Conservation (phyloP, 1,140 invertebrate genomes). For the Caenorhabditis tropicalis region DNA sequence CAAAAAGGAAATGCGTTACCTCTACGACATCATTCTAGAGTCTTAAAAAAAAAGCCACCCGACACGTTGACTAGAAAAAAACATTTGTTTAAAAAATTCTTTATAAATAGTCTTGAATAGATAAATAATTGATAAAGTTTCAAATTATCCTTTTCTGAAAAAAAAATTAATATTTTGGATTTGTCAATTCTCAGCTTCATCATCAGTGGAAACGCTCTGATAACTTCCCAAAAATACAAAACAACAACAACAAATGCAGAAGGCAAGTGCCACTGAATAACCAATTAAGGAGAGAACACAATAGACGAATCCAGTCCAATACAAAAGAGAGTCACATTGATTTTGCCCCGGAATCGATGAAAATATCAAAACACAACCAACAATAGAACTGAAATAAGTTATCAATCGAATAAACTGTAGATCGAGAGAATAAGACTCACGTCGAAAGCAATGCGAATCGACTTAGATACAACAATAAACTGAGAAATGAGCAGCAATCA, state of each 20-base stretch:
- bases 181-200: no score
- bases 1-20: no score
- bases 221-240: neutral
- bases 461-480: neutral
- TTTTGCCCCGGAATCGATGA: neutral
- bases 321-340: neutral
- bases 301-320: neutral
- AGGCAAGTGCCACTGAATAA: neutral
- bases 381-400: neutral
- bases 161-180: neutral
- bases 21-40: no score
- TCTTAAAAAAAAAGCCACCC: no score
- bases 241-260: slow-evolving; percentile 13
- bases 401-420: neutral
- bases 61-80: no score
- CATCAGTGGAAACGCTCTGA: neutral
- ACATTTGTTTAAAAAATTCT: no score
- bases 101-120: no score
- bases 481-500: neutral
- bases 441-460: neutral
- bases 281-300: neutral
- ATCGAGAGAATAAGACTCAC: neutral
- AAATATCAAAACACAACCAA: neutral
- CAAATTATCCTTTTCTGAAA: no score
- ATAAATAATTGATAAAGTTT: no score